Percentiles rank a stretch among this genome's conserved stretches.
Evolutionary conservation across 2,797 vertebrate species (phyloP).

Genomic region (Sebastiscus albofasciatus): DNA sequence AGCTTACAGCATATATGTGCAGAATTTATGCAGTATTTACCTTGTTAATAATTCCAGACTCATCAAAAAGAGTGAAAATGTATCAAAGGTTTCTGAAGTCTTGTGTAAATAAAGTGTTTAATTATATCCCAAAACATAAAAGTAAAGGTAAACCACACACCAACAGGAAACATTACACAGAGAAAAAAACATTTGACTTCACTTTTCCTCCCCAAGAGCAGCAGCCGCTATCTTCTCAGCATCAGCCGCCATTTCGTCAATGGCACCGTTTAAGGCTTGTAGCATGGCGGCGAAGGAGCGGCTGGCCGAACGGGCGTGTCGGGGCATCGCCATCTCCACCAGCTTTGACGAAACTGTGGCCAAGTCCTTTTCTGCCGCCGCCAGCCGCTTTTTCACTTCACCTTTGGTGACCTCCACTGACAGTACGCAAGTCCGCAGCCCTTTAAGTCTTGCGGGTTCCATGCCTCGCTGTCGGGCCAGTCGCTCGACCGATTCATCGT

Average conservation of each 20-base stretch:
- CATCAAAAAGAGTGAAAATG: neutral
- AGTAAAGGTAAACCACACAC: neutral
- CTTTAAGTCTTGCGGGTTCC: conserved; percentile 62
- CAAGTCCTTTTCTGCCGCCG: conserved; percentile 71
- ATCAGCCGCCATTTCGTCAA: conserved; percentile 81
- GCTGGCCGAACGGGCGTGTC: conserved; percentile 69
- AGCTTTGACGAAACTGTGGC: conserved; percentile 55
- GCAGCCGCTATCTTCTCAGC: conserved; percentile 69
- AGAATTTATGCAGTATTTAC: neutral
- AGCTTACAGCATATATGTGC: neutral
- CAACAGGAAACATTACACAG: conserved; percentile 15
- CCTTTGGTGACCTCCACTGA: conserved; percentile 77
- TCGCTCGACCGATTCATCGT: conserved; percentile 72
- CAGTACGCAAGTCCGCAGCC: conserved; percentile 65
- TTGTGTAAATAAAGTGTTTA: neutral
- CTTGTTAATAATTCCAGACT: neutral
- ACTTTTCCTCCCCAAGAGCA: conserved; percentile 54
- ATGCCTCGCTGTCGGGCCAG: conserved; percentile 60
- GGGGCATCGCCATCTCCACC: conserved; percentile 78
- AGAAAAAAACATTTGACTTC: neutral
- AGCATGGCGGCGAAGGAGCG: conserved; percentile 80
- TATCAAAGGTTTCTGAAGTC: neutral
- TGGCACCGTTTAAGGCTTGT: conserved; percentile 73
- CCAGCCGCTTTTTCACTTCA: conserved; percentile 75
- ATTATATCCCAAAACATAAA: neutral